These are phyloP conservation scores for Cheilosia urbana DNA, from an alignment of 2,888 invertebrate genomes.

Conservation along the genomic window DNA sequence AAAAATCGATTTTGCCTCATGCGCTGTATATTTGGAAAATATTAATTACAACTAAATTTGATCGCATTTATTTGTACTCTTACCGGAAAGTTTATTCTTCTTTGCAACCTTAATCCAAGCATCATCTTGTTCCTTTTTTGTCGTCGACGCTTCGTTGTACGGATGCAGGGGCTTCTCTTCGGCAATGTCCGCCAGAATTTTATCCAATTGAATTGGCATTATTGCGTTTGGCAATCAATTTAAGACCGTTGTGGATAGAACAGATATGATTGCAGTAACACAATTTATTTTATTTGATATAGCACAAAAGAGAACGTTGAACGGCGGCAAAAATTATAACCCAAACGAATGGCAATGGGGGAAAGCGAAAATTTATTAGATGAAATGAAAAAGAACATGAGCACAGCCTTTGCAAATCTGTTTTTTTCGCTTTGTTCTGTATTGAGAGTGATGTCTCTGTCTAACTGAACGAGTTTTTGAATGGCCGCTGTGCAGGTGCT, in stretches of 20 bases:
- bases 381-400: neutral
- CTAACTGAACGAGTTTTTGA: neutral
- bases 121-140: constrained; percentile 81
- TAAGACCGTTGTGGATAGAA: neutral
- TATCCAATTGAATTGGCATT: constrained; percentile 83
- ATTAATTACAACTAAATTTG: neutral
- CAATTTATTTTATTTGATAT: neutral
- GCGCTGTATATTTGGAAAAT: constrained; percentile 76
- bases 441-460: constrained; percentile 36
- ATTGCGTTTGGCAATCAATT: constrained; percentile 47
- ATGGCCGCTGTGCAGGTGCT: neutral
- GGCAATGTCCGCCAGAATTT: constrained; percentile 82
- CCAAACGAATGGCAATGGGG: constrained; percentile 8
- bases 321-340: constrained; percentile 47
- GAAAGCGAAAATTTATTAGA: constrained; percentile 30
- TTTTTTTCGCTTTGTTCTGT: constrained; percentile 54
- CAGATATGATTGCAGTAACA: neutral
- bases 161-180: constrained; percentile 82
- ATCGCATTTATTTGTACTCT: neutral
- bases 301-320: constrained; percentile 1
- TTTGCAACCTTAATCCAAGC: constrained; percentile 82
- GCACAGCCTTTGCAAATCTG: constrained; percentile 25
- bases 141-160: constrained; percentile 75
- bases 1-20: constrained; percentile 82
- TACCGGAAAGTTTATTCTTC: constrained; percentile 82